Evolutionary conservation across 2,888 invertebrate species (phyloP), one percentile per base, ranked within the genome.

Genomic region (Cryptus armator): DNA sequence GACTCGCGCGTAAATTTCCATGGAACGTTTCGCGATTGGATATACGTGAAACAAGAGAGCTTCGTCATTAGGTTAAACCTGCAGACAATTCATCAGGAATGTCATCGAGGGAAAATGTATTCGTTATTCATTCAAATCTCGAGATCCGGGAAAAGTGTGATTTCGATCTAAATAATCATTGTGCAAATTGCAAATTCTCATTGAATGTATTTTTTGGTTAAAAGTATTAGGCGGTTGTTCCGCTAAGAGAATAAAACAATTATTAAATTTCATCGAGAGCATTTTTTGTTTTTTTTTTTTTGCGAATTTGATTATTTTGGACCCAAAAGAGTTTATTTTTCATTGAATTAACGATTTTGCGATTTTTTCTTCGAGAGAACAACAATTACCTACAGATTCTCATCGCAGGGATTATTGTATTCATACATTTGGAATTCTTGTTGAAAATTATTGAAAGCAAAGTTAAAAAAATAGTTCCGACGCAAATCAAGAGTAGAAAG

Each of bases 1-100:
- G 72, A 59, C 56, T 74, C 59, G 56, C 56, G 56, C 14, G 59
- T 62, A 74, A 14, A 16, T 74, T 74, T 74, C 72, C 59, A 46
- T 59, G 43, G 32, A 62, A 62, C 14, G 24, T 62, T 37, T 43
- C 44, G 44, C 19, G 43, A 7, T n/a, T 10, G 14, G 56, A 19
- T n/a, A 19, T n/a, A 7, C 0, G 62, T 6, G 29, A 1, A 4
- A 7, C 7, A 43, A 48, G 12, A 19, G 6, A 71, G 43, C 10
- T 24, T 43, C 53, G 24, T 37, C 7, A 72, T 19, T 51, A 37
- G 53, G n/a, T 53, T 71, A 10, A 16, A 37, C 37, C n/a, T 29
- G 5, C 29, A 7, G 19, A 9, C 16, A 24, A 24, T 10, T 24
- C 3, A 24, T 56, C 24, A 1, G 7, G 16, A 19, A 19, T 24